Percentiles rank a stretch among this genome's conserved stretches.
phyloP scores from a whole-genome alignment of 2,113 vertebrate species.

The Xiphophorus couchianus region DNA sequence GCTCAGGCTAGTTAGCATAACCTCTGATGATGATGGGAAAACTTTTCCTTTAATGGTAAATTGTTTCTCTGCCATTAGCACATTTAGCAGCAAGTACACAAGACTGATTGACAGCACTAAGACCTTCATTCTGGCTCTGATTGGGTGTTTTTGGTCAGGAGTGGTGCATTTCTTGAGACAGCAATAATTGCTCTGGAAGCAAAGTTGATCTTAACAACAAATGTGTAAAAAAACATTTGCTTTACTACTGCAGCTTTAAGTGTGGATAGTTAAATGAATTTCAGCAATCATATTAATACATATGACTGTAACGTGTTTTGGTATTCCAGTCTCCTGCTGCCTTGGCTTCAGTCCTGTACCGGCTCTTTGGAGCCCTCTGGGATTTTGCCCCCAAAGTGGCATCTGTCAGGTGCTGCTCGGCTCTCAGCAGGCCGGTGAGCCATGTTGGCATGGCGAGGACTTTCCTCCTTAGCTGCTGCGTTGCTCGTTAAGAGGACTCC shows the following conservation, averaged over 20 bases:
- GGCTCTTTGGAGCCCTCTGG: constrained; percentile 75
- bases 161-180: no score
- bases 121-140: no score
- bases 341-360: constrained; percentile 56
- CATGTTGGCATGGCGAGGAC: constrained; percentile 33
- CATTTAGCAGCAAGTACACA: no score
- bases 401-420: constrained; percentile 77
- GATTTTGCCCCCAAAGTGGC: constrained; percentile 64
- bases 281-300: background rate
- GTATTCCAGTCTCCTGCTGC: constrained; percentile 41
- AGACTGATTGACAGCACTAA: no score
- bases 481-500: constrained; percentile 40
- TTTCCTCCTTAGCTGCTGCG: constrained; percentile 33
- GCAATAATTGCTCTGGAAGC: no score
- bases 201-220: no score
- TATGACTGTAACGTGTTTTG: constrained; percentile 1
- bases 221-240: no score
- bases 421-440: constrained; percentile 57
- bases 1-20: no score
- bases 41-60: no score
- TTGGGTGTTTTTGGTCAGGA: no score
- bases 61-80: no score
- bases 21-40: no score
- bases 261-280: background rate
- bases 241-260: background rate